phyloP scores from a whole-genome alignment of 2,888 invertebrate species.

The Drosophila mercatorum region DNA sequence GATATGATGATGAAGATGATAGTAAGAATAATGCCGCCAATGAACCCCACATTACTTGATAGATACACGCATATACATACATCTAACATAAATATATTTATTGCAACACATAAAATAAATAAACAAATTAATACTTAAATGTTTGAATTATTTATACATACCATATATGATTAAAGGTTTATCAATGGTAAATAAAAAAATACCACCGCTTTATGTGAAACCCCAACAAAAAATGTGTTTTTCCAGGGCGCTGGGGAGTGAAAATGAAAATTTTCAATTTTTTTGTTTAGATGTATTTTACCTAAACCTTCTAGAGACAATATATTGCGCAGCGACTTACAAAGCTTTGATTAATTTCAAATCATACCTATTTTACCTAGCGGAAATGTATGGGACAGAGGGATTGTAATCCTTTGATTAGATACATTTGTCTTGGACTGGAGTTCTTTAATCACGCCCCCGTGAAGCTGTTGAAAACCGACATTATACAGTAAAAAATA shows the following conservation, averaged over 20 bases:
- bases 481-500: conserved; percentile 5
- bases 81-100: conserved; percentile 56
- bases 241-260: not conserved
- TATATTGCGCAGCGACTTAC: too few species aligned
- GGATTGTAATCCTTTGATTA: not conserved
- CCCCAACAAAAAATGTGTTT: conserved; percentile 50
- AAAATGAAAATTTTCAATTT: too few species aligned
- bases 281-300: too few species aligned
- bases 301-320: too few species aligned
- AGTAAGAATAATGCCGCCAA: conserved; percentile 50
- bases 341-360: too few species aligned
- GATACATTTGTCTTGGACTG: not conserved
- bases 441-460: not conserved
- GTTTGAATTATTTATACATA: conserved; percentile 79
- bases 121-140: conserved; percentile 62
- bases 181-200: conserved; percentile 84
- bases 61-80: conserved; percentile 38
- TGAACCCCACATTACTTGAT: conserved; percentile 47
- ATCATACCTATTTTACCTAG: too few species aligned
- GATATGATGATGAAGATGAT: conserved; percentile 14
- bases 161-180: conserved; percentile 76
- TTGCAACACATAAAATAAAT: conserved; percentile 51
- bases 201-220: conserved; percentile 85
- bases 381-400: too few species aligned
- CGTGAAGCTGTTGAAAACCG: not conserved